phyloP scores from a whole-genome alignment of 2,888 invertebrate genomes.

The Pristionchus fissidentatus region DNA sequence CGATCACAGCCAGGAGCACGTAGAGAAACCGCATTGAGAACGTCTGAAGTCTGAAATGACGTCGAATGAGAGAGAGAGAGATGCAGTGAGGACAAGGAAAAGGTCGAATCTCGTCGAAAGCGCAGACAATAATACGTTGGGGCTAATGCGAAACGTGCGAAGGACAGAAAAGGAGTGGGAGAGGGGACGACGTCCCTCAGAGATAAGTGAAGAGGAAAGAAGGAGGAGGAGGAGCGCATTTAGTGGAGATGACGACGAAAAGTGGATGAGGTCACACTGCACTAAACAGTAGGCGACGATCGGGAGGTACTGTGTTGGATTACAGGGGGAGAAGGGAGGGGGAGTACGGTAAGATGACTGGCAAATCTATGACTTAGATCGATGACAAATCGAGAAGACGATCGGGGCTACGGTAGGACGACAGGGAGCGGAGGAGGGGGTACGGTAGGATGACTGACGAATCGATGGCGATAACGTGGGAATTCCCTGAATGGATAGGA shows the following conservation, averaged over 20 bases:
- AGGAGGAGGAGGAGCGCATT: too few relatives aligned
- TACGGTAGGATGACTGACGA: too few relatives aligned
- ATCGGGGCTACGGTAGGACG: not conserved
- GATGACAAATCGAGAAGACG: not conserved
- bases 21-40: constrained; percentile 60
- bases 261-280: too few relatives aligned
- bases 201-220: too few relatives aligned
- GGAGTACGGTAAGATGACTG: not conserved
- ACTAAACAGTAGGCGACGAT: too few relatives aligned
- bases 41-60: not conserved
- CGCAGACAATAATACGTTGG: not conserved
- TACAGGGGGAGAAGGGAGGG: constrained; percentile 1
- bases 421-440: too few relatives aligned
- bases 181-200: too few relatives aligned
- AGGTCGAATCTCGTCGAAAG: not conserved
- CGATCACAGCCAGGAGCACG: constrained; percentile 55
- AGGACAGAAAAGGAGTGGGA: too few relatives aligned
- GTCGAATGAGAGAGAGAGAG: not conserved
- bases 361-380: not conserved
- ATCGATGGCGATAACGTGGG: not conserved
- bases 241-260: too few relatives aligned
- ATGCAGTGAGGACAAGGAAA: not conserved
- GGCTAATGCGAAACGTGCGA: constrained; percentile 2
- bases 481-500: not conserved
- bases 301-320: too few relatives aligned